phyloP scores from a whole-genome alignment of 2,797 vertebrate genomes.

The Hypotaenidia okinawae region DNA sequence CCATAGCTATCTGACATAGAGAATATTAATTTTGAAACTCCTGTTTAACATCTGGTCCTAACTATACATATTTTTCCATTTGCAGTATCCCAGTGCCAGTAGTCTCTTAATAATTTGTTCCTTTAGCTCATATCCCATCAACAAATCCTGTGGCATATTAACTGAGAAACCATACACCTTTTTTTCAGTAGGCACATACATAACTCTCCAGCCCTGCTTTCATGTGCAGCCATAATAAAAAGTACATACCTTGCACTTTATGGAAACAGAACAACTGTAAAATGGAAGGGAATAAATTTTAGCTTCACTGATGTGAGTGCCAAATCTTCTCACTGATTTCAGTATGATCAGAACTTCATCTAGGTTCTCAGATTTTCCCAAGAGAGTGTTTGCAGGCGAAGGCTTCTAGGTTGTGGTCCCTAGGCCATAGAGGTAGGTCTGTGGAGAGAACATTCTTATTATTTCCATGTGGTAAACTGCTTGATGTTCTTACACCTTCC shows the following conservation, averaged over 20 bases:
- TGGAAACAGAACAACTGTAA: not conserved
- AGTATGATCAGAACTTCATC: not conserved
- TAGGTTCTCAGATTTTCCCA: not conserved
- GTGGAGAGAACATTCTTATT: not conserved
- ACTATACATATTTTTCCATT: not conserved
- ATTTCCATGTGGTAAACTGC: not conserved
- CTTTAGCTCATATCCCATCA: slow-evolving; percentile 18
- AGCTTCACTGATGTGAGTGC: not conserved
- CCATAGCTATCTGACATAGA: not conserved
- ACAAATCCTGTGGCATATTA: not conserved
- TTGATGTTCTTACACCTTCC: not conserved
- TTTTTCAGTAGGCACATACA: not conserved
- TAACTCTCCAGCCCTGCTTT: not conserved
- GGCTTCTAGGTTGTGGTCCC: not conserved
- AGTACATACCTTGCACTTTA: not conserved
- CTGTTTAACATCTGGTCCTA: slow-evolving; percentile 14
- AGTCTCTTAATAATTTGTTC: slow-evolving; percentile 31
- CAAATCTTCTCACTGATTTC: not conserved
- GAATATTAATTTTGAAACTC: slow-evolving; percentile 12
- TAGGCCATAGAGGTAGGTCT: not conserved
- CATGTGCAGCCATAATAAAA: not conserved
- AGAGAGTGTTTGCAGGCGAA: not conserved
- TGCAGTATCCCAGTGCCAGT: not conserved
- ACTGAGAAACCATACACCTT: not conserved
- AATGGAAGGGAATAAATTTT: not conserved